Conservation (phyloP, 1,140 invertebrate genomes). For the Maconellicoccus hirsutus region DNA sequence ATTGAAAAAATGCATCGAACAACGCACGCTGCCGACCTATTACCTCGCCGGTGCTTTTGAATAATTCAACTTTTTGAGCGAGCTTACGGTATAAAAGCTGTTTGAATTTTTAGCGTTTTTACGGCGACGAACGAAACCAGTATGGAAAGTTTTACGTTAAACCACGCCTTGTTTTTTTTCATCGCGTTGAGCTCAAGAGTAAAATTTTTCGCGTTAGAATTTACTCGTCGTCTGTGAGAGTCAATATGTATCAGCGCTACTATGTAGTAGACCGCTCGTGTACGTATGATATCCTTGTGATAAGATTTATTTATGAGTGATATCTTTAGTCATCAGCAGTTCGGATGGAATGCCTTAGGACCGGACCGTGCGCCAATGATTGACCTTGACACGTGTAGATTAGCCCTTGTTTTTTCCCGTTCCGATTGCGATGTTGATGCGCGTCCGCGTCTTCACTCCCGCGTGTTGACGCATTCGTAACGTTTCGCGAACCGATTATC, state of each 20-base stretch:
- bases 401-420: conserved; percentile 17
- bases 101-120: background rate
- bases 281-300: background rate
- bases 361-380: conserved; percentile 1
- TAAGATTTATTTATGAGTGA: conserved; percentile 10
- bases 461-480: background rate
- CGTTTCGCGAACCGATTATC: background rate
- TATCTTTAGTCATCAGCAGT: conserved; percentile 18
- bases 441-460: background rate
- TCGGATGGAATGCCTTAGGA: background rate
- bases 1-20: conserved; percentile 1
- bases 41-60: background rate
- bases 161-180: background rate
- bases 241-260: background rate
- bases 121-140: background rate
- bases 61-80: background rate
- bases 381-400: conserved; percentile 21
- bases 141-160: conserved; percentile 3
- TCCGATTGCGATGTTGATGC: too few relatives aligned
- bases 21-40: background rate
- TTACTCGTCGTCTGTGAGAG: background rate
- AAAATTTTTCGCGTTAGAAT: too few relatives aligned
- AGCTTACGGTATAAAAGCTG: background rate
- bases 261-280: too few relatives aligned
- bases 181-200: too few relatives aligned